Conservation (phyloP, 2,113 vertebrate species). For the Aix galericulata region DNA sequence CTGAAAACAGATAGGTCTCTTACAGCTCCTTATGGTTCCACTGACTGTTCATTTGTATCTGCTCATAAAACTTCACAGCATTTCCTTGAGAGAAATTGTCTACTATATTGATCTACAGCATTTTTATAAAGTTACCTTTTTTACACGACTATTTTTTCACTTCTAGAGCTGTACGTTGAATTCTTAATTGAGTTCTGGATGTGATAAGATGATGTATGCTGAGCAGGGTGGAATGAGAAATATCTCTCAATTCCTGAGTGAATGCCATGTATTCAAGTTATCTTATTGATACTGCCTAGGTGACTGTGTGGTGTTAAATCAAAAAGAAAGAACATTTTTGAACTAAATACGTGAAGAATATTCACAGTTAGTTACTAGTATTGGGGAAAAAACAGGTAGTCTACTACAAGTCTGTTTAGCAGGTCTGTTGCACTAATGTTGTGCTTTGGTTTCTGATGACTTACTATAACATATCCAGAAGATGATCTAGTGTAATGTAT, state of each 20-base stretch:
- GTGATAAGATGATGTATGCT: background rate
- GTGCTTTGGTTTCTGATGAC: background rate
- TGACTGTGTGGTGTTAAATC: background rate
- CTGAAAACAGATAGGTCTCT: background rate
- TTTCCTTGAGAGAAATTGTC: background rate
- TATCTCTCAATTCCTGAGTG: background rate
- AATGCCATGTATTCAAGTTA: background rate
- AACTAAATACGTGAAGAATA: background rate
- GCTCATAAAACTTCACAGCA: background rate
- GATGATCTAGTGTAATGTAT: background rate
- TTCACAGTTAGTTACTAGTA: background rate
- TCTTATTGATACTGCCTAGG: background rate
- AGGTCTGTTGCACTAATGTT: background rate
- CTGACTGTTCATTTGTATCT: background rate
- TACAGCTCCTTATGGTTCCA: background rate
- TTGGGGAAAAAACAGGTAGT: background rate
- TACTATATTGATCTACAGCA: background rate
- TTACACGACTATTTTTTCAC: background rate
- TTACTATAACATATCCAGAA: background rate
- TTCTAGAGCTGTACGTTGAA: background rate
- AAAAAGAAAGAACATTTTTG: background rate
- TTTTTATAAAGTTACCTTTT: background rate
- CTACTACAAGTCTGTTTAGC: background rate
- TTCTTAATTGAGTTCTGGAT: background rate
- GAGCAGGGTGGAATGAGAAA: background rate